Conservation (phyloP, 2,888 invertebrate genomes). For the Acrobasis consociella region DNA sequence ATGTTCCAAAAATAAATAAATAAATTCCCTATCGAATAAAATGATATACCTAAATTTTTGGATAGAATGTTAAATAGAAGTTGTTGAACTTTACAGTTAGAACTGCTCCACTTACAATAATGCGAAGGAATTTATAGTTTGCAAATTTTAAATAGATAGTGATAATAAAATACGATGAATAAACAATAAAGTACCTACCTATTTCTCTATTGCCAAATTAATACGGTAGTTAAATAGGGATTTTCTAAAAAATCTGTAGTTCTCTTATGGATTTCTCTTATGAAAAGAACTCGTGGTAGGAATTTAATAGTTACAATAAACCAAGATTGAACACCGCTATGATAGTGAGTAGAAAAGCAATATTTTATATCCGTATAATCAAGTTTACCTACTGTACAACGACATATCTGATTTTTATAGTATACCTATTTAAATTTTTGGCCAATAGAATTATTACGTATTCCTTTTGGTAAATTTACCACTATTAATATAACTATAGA, state of each 20-base stretch:
- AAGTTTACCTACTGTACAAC: conserved; percentile 63
- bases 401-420: conserved; percentile 78
- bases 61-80: conserved; percentile 39
- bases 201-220: conserved; percentile 75
- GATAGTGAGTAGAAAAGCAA: conserved; percentile 73
- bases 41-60: conserved; percentile 23
- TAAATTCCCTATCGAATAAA: conserved; percentile 26
- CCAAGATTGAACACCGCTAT: conserved; percentile 60
- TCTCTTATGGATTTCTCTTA: conserved; percentile 63
- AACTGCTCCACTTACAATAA: conserved; percentile 57
- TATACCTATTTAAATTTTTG: conserved; percentile 59
- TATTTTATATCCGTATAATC: conserved; percentile 68
- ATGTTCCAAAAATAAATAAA: conserved; percentile 23
- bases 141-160: conserved; percentile 62
- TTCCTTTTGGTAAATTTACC: conserved; percentile 56
- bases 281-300: conserved; percentile 54
- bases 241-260: conserved; percentile 74
- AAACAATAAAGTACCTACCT: conserved; percentile 58
- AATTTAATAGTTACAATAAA: conserved; percentile 58
- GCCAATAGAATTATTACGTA: conserved; percentile 43
- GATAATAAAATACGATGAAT: conserved; percentile 55
- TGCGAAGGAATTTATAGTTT: conserved; percentile 75
- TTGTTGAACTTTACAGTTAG: conserved; percentile 46
- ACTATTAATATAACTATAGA: conserved; percentile 43
- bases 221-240: conserved; percentile 67